Evolutionary conservation across 1,140 invertebrate species (phyloP).

Genomic region (Wiebesia pumilae): DNA sequence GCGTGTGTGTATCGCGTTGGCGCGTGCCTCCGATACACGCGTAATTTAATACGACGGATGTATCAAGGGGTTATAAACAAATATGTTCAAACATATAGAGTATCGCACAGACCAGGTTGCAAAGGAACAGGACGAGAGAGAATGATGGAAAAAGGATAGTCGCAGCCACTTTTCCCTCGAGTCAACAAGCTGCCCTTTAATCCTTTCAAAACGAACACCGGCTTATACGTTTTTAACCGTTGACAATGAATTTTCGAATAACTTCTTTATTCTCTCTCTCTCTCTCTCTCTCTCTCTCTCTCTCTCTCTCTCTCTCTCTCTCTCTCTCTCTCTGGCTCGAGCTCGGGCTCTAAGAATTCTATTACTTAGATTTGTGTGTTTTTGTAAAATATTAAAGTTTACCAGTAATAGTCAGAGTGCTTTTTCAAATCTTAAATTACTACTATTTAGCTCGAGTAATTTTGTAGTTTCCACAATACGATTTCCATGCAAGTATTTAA

Average conservation of each 20-base stretch:
- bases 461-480: no score
- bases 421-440: no score
- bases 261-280: slow-evolving; percentile 65
- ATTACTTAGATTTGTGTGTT: background rate
- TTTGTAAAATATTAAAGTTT: no score
- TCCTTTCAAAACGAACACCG: slow-evolving; percentile 62
- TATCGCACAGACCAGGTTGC: slow-evolving; percentile 57
- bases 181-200: slow-evolving; percentile 70
- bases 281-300: no score
- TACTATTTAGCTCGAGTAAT: no score
- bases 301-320: slow-evolving; percentile 37
- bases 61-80: slow-evolving; percentile 73
- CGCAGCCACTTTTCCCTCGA: slow-evolving; percentile 58
- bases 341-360: background rate
- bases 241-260: slow-evolving; percentile 68
- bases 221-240: slow-evolving; percentile 67
- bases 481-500: no score
- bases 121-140: slow-evolving; percentile 32
- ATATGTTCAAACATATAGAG: slow-evolving; percentile 75
- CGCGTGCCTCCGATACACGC: slow-evolving; percentile 37
- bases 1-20: slow-evolving; percentile 16
- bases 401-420: no score
- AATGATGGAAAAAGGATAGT: slow-evolving; percentile 32
- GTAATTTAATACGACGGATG: slow-evolving; percentile 67
- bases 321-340: no score